Conservation (phyloP, 2,113 vertebrate species). For the Eptatretus burgeri region DNA sequence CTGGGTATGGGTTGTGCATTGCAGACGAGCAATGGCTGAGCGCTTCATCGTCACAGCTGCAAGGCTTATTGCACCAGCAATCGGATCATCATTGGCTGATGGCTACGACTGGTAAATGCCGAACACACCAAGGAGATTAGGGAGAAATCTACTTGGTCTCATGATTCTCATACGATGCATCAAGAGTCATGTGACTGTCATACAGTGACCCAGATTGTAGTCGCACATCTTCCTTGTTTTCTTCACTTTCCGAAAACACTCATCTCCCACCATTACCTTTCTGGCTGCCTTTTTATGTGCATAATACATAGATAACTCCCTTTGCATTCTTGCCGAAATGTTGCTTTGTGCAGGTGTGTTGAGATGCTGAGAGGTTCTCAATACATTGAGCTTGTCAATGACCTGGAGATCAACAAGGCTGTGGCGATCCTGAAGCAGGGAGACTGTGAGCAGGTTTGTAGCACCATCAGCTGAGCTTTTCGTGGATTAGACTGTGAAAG, state of each 20-base stretch:
- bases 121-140: too few species aligned
- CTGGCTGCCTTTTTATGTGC: neutral
- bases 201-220: too few species aligned
- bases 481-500: too few species aligned
- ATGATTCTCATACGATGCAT: too few species aligned
- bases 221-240: neutral
- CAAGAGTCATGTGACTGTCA: too few species aligned
- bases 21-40: slow-evolving; percentile 53
- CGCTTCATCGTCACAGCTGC: slow-evolving; percentile 88
- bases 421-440: slow-evolving; percentile 71
- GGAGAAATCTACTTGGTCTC: too few species aligned
- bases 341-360: slow-evolving; percentile 42
- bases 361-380: slow-evolving; percentile 65
- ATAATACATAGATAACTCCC: neutral
- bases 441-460: slow-evolving; percentile 57
- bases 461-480: too few species aligned
- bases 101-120: slow-evolving; percentile 59
- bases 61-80: slow-evolving; percentile 67
- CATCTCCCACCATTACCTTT: neutral
- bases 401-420: slow-evolving; percentile 92
- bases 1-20: slow-evolving; percentile 9
- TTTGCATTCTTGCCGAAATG: neutral
- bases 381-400: slow-evolving; percentile 72
- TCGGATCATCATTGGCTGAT: slow-evolving; percentile 51
- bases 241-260: neutral